Base-by-base conservation (phyloP, 2,888 invertebrate species). In the Rugalucina vietnamica region DNA sequence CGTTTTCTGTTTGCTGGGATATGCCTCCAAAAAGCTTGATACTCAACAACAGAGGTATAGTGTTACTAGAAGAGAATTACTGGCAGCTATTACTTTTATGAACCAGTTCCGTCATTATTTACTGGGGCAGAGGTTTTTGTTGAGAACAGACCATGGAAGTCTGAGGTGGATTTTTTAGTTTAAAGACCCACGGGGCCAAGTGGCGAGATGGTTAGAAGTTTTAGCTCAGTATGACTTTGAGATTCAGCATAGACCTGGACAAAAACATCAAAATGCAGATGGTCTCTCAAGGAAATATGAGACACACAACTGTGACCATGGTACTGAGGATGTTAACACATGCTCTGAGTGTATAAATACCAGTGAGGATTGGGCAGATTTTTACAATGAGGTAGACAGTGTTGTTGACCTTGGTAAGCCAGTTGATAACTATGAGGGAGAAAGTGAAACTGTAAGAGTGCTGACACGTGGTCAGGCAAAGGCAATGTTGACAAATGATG, bases 31-130 rank as follows among this genome's bases (percentile, higher is more conserved):
- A 43, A 24, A 37, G 12, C 27, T 79, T 12, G 37, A 57, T 37
- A 34, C 24, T 12, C 50, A 71, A 12, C 71, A 79, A 36, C 32
- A 57, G 54, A 71, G 43, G 14, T 79, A 79, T 72, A 60, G 76
- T 60, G 76, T 76, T 18, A 43, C 18, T 12, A 43, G 43, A 18
- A 43, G 43, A 18, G 43, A 71, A 21, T n/a, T 71, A 18, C 24
- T 71, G 10, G 70, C 70, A 18, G 70, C 36, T 8, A 36, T 71
- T 8, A 71, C 70, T 18, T 71, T 71, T 8, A 71, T 71, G 34
- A 70, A 34, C 36, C 70, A 71, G 2, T 71, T 71, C 32, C 36
- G 39, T 3, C 70, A 71, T 36, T 71, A 71, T n/a, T 36, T 71
- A 4, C n/a, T 71, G 2, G 70, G 70, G 3, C 36, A 37, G n/a